Evolutionary conservation across 2,113 vertebrate species (phyloP), one percentile per base, ranked within the genome.

Genomic region (Serilophus lunatus): DNA sequence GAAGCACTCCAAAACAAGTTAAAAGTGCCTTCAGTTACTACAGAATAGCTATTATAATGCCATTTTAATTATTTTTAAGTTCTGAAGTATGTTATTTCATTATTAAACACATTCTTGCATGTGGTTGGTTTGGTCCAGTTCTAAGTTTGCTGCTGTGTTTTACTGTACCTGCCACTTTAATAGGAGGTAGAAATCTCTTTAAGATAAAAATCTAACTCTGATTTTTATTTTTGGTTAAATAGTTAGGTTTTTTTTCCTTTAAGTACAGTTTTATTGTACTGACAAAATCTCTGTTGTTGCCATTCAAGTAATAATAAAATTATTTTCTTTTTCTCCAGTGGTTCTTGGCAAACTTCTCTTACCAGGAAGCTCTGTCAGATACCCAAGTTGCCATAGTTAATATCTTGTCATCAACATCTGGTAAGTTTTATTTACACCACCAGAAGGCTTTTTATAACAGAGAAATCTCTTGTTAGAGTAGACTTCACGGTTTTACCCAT

Each of bases 271-370:
- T 89, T 79, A 64, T 56, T 85, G 31, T 25, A 60, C 36, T 66
- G 29, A 64, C 42, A 44, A 88, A 36, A 64, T 6, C 7, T 90
- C 49, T 81, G 8, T 25, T 87, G 17, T 35, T 91, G 47, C 8
- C 64, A 35, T 25, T 42, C 12, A 2, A 77, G 9, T 63, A 87
- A 61, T 51, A 26, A 82, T 16, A 68, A 49, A 53, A 63, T 38
- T 80, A 29, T 81, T 93, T 94, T 82, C 28, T 97, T 81, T 93
- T 96, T 86, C 83, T 92, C 33, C 80, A 99, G 99, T 99, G 99
- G 99, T 99, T 99, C 96, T 98, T 99, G 96, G 99, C 99, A 92
- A 99, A 99, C 96, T 98, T 99, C 69, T 99, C 99, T 24, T 99
- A 99, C 94, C 99, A 99, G 96, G 99, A 99, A 96, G 99, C 99